phyloP scores from a whole-genome alignment of 2,113 vertebrate genomes.

The Dendrocopos noguchii region DNA sequence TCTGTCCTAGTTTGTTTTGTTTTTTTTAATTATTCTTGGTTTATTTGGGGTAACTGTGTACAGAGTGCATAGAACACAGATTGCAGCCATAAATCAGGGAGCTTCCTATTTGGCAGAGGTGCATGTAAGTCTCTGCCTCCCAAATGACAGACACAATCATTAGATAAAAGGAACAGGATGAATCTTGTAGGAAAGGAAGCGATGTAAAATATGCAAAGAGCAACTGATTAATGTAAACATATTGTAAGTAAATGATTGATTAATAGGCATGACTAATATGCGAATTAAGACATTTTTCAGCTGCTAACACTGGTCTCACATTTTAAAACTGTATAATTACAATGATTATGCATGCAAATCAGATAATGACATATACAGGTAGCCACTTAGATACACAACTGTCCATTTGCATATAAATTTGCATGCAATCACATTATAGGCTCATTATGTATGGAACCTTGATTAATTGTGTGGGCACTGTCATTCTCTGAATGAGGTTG shows the following conservation, averaged over 20 bases:
- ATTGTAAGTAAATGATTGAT: slow-evolving; percentile 41
- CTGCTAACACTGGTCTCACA: not conserved
- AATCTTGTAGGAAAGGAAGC: not conserved
- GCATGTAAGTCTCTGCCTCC: not conserved
- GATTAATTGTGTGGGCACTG: slow-evolving; percentile 7
- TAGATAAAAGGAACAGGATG: not conserved
- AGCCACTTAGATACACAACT: slow-evolving; percentile 36
- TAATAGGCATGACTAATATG: slow-evolving; percentile 34
- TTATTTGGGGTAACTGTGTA: not conserved
- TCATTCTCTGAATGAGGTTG: not conserved
- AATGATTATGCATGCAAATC: slow-evolving; percentile 35
- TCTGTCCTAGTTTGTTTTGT: not conserved
- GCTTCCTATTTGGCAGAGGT: not conserved
- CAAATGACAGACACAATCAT: not conserved
- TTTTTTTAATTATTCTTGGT: not conserved
- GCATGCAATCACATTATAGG: not conserved
- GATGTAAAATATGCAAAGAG: not conserved
- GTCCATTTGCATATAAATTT: slow-evolving; percentile 39
- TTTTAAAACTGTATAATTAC: slow-evolving; percentile 36
- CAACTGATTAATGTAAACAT: slow-evolving; percentile 34
- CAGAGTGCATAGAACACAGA: not conserved
- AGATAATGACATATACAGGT: slow-evolving; percentile 34
- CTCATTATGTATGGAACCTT: not conserved
- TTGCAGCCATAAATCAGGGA: not conserved
- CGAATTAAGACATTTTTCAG: slow-evolving; percentile 22